Evolutionary conservation across 1,140 invertebrate species (phyloP).

Genomic region (Caenorhabditis briggsae): DNA sequence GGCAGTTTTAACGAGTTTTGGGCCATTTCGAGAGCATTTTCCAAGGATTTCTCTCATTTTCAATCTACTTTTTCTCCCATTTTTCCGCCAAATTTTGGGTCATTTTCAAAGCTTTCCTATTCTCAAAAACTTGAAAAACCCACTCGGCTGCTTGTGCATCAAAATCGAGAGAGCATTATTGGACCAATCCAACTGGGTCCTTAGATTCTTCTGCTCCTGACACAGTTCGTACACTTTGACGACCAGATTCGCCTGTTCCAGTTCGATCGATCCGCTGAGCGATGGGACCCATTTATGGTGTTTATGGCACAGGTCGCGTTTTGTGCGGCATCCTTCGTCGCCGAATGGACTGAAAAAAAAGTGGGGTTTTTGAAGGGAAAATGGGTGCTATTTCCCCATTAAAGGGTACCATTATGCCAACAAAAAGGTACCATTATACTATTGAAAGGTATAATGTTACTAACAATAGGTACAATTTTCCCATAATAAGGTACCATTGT

Average conservation of each 20-base stretch:
- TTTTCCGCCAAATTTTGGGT: no score
- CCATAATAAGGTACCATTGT: no score
- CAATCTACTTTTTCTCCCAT: no score
- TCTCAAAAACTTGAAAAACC: not conserved
- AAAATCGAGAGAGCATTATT: conserved; percentile 1
- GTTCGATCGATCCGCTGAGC: not conserved
- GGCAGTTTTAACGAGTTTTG: no score
- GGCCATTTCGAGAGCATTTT: no score
- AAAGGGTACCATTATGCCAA: no score
- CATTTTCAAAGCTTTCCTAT: no score
- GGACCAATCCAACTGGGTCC: not conserved
- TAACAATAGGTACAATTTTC: no score
- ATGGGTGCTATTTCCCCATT: no score
- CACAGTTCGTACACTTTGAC: conserved; percentile 2
- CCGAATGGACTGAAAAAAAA: conserved; percentile 29
- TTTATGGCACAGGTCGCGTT: not conserved
- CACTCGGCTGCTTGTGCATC: not conserved
- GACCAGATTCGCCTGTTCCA: conserved; percentile 10
- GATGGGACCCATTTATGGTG: conserved; percentile 24
- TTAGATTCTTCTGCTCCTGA: not conserved
- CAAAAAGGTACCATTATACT: no score
- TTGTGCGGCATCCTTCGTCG: not conserved
- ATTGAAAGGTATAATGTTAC: no score
- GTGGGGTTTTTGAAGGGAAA: not conserved
- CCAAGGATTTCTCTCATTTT: no score